Evolutionary conservation across 1,140 invertebrate species (phyloP).

Genomic region (Centruroides vittatus): DNA sequence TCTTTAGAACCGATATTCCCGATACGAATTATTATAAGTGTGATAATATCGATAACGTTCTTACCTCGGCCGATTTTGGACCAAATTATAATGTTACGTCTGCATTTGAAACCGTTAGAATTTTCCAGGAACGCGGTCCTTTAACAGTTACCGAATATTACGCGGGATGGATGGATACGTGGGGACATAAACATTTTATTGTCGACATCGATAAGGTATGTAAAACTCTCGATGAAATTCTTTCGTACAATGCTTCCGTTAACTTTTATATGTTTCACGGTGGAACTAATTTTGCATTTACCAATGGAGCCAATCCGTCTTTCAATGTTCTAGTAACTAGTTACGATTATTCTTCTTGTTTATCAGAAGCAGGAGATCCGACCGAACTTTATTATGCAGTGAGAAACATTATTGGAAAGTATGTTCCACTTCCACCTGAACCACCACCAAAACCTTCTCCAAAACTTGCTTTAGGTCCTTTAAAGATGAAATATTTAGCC

Average conservation of each 20-base stretch:
- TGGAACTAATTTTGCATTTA: constrained; percentile 19
- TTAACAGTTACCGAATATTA: constrained; percentile 83
- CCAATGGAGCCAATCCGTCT: constrained; percentile 8
- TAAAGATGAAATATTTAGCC: constrained; percentile 3
- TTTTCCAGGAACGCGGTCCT: constrained; percentile 40
- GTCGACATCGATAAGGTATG: constrained; percentile 37
- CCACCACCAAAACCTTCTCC: constrained; percentile 31
- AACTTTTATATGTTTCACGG: constrained; percentile 44
- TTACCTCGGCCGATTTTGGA: constrained; percentile 64
- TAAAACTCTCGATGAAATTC: constrained; percentile 45
- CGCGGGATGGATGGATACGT: constrained; percentile 70
- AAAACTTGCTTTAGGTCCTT: constrained; percentile 29
- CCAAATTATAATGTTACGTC: constrained; percentile 16
- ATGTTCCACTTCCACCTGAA: constrained; percentile 30
- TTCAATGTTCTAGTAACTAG: constrained; percentile 43
- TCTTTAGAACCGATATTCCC: constrained; percentile 67
- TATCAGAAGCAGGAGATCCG: constrained; percentile 64
- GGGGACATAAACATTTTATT: constrained; percentile 50
- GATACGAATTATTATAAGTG: constrained; percentile 33
- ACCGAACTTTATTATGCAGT: constrained; percentile 66
- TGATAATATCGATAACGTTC: constrained; percentile 45
- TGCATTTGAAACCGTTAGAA: constrained; percentile 30
- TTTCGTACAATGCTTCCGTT: constrained; percentile 49
- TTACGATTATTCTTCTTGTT: constrained; percentile 74
- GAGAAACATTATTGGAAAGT: constrained; percentile 45